Evolutionary conservation across 2,888 invertebrate genomes (phyloP).

Genomic region (Lomographa bimaculata): DNA sequence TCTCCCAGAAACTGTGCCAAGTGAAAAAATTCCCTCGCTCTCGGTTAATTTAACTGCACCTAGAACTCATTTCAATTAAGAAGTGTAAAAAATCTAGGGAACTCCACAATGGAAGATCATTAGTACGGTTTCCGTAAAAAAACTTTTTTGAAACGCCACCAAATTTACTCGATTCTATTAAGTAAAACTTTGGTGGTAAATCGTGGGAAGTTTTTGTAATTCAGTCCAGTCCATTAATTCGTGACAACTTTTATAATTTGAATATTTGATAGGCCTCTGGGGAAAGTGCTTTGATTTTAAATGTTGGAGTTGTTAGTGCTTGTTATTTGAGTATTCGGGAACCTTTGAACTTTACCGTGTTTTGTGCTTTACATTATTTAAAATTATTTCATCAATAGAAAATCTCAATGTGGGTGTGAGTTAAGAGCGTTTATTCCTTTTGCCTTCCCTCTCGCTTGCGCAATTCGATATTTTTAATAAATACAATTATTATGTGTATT

Average conservation of each 20-base stretch:
- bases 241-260: conserved; percentile 35
- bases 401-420: too few relatives aligned
- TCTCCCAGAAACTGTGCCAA: conserved; percentile 27
- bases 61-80: conserved; percentile 50
- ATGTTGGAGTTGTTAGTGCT: background rate
- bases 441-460: too few relatives aligned
- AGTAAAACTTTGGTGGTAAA: conserved; percentile 50
- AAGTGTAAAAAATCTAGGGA: conserved; percentile 55
- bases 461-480: too few relatives aligned
- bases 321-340: conserved; percentile 1
- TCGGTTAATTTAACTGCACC: conserved; percentile 37
- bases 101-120: conserved; percentile 57
- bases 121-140: conserved; percentile 41
- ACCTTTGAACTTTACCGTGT: too few relatives aligned
- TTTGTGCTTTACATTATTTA: too few relatives aligned
- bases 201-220: conserved; percentile 45
- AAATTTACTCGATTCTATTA: conserved; percentile 62
- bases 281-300: conserved; percentile 3
- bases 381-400: too few relatives aligned
- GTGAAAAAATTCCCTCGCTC: conserved; percentile 32
- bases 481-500: too few relatives aligned
- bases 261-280: conserved; percentile 23
- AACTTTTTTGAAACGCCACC: conserved; percentile 57
- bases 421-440: too few relatives aligned
- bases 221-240: conserved; percentile 46